Evolutionary conservation across 2,888 invertebrate species (phyloP).

Genomic region (Gnatocerus cornutus): DNA sequence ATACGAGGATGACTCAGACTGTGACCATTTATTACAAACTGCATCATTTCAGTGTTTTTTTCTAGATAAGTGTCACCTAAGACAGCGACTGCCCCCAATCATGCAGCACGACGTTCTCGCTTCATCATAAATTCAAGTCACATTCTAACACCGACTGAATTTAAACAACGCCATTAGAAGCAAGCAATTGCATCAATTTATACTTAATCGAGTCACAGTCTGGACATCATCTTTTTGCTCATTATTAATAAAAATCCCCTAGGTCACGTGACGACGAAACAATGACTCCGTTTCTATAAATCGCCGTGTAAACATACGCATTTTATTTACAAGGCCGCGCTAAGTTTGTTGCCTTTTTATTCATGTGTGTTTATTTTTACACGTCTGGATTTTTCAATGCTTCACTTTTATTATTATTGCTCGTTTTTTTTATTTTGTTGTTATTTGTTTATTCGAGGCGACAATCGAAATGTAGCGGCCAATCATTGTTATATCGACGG

Average conservation of each 20-base stretch:
- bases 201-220: slow-evolving; percentile 5
- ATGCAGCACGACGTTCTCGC: background rate
- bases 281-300: slow-evolving; percentile 32
- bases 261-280: slow-evolving; percentile 28
- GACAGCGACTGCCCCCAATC: background rate
- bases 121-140: slow-evolving; percentile 4
- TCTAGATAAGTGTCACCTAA: background rate
- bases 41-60: background rate
- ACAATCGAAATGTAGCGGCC: slow-evolving; percentile 30
- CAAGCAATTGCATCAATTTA: slow-evolving; percentile 10
- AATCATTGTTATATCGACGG: slow-evolving; percentile 11
- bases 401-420: slow-evolving; percentile 24
- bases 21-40: background rate
- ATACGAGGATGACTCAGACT: background rate
- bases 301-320: slow-evolving; percentile 57
- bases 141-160: slow-evolving; percentile 3
- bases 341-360: slow-evolving; percentile 61
- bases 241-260: background rate
- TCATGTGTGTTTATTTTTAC: slow-evolving; percentile 64
- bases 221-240: background rate
- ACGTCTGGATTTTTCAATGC: slow-evolving; percentile 63
- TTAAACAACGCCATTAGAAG: slow-evolving; percentile 5
- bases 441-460: slow-evolving; percentile 29
- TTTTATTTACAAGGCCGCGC: slow-evolving; percentile 64
- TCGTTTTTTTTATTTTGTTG: slow-evolving; percentile 11